Conservation (phyloP, 2,113 vertebrate genomes). For the Pangasianodon gigas region DNA sequence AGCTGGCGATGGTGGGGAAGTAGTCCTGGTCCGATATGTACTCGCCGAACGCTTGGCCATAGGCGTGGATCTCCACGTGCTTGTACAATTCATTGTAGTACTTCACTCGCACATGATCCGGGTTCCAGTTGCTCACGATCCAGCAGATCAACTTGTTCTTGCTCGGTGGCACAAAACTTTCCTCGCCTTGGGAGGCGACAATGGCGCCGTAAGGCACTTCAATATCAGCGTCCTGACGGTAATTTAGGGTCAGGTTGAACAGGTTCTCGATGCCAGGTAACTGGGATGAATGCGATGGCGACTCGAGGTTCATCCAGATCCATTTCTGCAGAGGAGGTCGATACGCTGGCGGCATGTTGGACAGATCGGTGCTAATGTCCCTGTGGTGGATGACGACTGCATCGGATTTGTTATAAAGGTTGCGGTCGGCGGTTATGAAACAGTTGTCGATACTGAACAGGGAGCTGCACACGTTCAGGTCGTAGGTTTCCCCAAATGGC, state of each 20-base stretch:
- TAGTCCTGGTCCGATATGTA: slow-evolving; percentile 89
- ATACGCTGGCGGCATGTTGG: slow-evolving; percentile 86
- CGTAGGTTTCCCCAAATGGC: slow-evolving; percentile 94
- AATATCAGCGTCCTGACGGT: slow-evolving; percentile 92
- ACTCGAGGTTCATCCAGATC: slow-evolving; percentile 99
- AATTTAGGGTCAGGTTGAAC: slow-evolving; percentile 94
- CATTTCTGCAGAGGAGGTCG: slow-evolving; percentile 94
- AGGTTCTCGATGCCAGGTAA: slow-evolving; percentile 89
- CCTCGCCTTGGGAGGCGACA: slow-evolving; percentile 81
- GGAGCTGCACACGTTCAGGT: slow-evolving; percentile 84
- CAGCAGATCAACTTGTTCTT: slow-evolving; percentile 94
- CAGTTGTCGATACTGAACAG: slow-evolving; percentile 91
- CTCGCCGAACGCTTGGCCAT: slow-evolving; percentile 91
- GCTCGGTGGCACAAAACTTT: slow-evolving; percentile 88
- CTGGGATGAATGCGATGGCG: slow-evolving; percentile 90
- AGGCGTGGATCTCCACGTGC: slow-evolving; percentile 91
- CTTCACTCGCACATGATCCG: slow-evolving; percentile 89
- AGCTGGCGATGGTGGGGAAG: slow-evolving; percentile 91
- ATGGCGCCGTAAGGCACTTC: slow-evolving; percentile 97
- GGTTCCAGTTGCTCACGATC: slow-evolving; percentile 99
- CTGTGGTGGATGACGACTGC: slow-evolving; percentile 92
- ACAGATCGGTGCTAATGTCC: slow-evolving; percentile 88
- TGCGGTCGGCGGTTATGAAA: slow-evolving; percentile 89
- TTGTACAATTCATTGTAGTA: slow-evolving; percentile 96
- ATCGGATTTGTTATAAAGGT: slow-evolving; percentile 88